These are phyloP conservation scores for Oceanodroma tethys DNA, from an alignment of 2,113 vertebrate genomes.

Conservation along the genomic window DNA sequence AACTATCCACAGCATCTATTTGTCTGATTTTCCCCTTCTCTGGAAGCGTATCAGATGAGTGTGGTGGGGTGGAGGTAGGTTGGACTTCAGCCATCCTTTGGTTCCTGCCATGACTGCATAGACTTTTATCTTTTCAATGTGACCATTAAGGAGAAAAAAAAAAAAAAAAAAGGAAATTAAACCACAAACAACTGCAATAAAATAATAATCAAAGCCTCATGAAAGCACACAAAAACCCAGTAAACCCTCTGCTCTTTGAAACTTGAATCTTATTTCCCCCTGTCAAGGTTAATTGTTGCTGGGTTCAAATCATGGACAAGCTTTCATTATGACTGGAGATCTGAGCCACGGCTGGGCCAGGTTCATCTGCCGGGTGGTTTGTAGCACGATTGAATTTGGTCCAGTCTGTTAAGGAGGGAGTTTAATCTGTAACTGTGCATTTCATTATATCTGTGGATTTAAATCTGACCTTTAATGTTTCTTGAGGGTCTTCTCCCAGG, in stretches of 20 bases:
- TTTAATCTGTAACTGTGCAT: not conserved
- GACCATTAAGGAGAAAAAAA: not conserved
- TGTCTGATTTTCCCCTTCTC: not conserved
- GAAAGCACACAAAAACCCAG: not conserved
- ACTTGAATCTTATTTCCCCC: conserved; percentile 25
- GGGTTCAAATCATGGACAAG: conserved; percentile 45
- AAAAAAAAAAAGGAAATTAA: not conserved
- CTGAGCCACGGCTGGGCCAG: not conserved
- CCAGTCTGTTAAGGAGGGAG: not conserved
- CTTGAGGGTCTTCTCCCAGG: not conserved
- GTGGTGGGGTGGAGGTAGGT: not conserved
- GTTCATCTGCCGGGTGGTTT: not conserved
- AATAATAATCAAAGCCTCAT: conserved; percentile 45
- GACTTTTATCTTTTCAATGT: conserved; percentile 9
- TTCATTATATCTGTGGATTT: not conserved
- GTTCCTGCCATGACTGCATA: not conserved
- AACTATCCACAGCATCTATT: not conserved
- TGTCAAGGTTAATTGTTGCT: conserved; percentile 39
- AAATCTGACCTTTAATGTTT: not conserved
- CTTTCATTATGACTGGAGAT: conserved; percentile 6
- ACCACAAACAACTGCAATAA: conserved; percentile 34
- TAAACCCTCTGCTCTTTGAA: conserved; percentile 27
- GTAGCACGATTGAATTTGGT: not conserved
- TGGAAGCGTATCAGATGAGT: not conserved
- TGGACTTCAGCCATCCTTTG: conserved; percentile 21